Conservation (phyloP, 2,888 invertebrate species). For the Elegia similella region DNA sequence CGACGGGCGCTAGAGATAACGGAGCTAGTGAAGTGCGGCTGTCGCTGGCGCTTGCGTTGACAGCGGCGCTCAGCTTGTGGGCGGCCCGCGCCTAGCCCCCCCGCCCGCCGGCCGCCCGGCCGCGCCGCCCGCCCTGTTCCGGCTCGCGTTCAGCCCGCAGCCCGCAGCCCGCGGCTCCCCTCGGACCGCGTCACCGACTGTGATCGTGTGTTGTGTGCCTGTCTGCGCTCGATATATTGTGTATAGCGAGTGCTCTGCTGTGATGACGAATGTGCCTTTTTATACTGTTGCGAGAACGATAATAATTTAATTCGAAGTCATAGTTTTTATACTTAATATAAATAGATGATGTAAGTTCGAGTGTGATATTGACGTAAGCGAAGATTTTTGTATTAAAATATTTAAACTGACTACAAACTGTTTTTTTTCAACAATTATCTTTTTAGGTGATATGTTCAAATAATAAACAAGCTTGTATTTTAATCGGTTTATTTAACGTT, state of each 20-base stretch:
- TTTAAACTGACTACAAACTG: conserved; percentile 48
- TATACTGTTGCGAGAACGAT: conserved; percentile 72
- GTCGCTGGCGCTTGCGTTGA: conserved; percentile 23
- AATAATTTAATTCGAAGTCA: conserved; percentile 80
- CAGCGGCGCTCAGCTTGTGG: conserved; percentile 28
- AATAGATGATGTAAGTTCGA: conserved; percentile 81
- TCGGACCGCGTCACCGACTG: conserved; percentile 67
- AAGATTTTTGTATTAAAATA: conserved; percentile 77
- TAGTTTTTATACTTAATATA: conserved; percentile 81
- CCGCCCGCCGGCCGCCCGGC: conserved; percentile 20
- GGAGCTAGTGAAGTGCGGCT: conserved; percentile 1
- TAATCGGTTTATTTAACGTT: conserved; percentile 81
- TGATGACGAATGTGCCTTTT: conserved; percentile 70
- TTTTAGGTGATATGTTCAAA: conserved; percentile 33
- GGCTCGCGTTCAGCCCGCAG: conserved; percentile 20
- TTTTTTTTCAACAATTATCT: conserved; percentile 14
- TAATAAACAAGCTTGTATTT: conserved; percentile 69
- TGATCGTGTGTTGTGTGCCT: conserved; percentile 66
- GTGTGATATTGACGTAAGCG: conserved; percentile 80
- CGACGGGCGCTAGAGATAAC: conserved; percentile 9
- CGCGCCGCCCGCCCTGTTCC: conserved; percentile 14
- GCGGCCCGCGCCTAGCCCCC: conserved; percentile 9
- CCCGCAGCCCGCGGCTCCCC: conserved; percentile 21
- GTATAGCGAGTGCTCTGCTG: conserved; percentile 69
- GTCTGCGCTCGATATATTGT: conserved; percentile 67